Conservation (phyloP, 1,140 invertebrate genomes). For the Ceratoteleas bidentatus region DNA sequence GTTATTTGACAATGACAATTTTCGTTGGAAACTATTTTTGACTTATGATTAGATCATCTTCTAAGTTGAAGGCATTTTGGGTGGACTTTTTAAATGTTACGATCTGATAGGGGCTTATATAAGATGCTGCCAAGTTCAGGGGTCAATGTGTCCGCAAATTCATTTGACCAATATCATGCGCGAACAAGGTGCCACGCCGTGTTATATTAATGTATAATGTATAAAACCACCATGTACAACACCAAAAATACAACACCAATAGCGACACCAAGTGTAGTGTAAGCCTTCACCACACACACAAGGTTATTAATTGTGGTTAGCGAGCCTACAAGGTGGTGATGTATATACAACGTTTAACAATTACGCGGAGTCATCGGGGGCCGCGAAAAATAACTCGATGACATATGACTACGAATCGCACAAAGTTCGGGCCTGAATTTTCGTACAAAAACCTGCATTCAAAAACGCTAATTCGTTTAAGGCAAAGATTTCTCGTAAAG, state of each 20-base stretch:
- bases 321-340: constrained; percentile 67
- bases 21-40: too few species aligned
- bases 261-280: constrained; percentile 82
- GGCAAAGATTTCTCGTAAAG: not conserved
- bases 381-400: constrained; percentile 40
- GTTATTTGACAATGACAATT: too few species aligned
- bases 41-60: too few species aligned
- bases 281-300: constrained; percentile 81
- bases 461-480: constrained; percentile 6
- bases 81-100: not conserved
- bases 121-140: constrained; percentile 33
- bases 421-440: constrained; percentile 21
- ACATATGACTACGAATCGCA: constrained; percentile 1
- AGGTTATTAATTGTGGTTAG: constrained; percentile 79
- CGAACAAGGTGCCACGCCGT: constrained; percentile 67
- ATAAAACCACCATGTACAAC: constrained; percentile 77
- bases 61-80: too few species aligned
- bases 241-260: constrained; percentile 81
- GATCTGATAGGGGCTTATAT: not conserved
- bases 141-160: constrained; percentile 48
- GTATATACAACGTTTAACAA: constrained; percentile 62
- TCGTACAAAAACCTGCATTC: constrained; percentile 17
- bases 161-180: constrained; percentile 53
- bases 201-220: constrained; percentile 71
- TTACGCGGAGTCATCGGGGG: constrained; percentile 48